phyloP scores from a whole-genome alignment of 2,113 vertebrate genomes.

The Numida meleagris region DNA sequence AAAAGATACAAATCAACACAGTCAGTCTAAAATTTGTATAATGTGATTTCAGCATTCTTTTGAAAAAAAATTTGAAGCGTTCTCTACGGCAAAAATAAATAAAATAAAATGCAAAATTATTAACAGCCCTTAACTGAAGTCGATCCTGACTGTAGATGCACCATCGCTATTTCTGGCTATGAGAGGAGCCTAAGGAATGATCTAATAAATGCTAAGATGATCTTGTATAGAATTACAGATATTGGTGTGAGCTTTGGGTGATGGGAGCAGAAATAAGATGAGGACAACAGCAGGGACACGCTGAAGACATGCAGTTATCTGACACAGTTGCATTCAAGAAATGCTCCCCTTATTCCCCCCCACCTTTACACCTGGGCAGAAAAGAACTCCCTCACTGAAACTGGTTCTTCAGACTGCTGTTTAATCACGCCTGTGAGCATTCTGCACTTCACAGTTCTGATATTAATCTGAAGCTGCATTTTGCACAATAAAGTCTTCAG shows the following conservation, averaged over 20 bases:
- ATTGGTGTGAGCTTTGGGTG: neutral
- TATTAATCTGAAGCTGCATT: neutral
- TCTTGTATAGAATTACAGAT: neutral
- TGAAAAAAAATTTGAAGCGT: neutral
- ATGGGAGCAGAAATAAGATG: neutral
- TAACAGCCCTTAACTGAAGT: neutral
- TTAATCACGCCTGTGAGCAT: neutral
- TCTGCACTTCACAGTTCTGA: neutral
- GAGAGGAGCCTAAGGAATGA: neutral
- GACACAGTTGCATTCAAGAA: neutral
- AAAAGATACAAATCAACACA: neutral
- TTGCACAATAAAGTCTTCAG: neutral
- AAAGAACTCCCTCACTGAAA: neutral
- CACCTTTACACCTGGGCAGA: neutral
- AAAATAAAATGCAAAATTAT: neutral
- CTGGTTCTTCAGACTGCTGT: neutral
- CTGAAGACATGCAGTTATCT: neutral
- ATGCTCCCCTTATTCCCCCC: neutral
- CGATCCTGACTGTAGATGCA: neutral
- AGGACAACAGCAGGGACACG: neutral
- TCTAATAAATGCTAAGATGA: neutral
- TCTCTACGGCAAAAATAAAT: neutral
- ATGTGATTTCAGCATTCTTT: neutral
- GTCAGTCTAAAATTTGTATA: neutral
- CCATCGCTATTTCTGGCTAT: rapidly evolving